Evolutionary conservation across 2,797 vertebrate genomes (phyloP).

Genomic region (Sebastes taczanowskii): DNA sequence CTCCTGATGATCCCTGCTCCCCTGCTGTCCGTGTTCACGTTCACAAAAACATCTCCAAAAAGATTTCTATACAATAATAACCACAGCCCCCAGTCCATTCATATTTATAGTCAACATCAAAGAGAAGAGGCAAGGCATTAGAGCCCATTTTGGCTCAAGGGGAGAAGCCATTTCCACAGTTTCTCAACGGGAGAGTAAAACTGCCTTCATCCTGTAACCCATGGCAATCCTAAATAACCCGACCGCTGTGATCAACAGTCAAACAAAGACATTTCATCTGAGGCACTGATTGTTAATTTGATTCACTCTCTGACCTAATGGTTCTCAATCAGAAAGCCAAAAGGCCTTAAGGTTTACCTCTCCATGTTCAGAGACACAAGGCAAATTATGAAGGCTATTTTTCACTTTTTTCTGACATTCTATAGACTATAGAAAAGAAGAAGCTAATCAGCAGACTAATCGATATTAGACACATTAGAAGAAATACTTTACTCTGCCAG

Average conservation of each 20-base stretch:
- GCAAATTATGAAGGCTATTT: background rate
- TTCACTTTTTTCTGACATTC: background rate
- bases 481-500: background rate
- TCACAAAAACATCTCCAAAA: conserved; percentile 55
- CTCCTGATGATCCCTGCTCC: conserved; percentile 26
- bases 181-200: conserved; percentile 52
- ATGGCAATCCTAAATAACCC: conserved; percentile 55
- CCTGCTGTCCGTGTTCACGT: conserved; percentile 51
- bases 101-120: conserved; percentile 79
- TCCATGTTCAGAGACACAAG: conserved; percentile 29
- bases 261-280: conserved; percentile 72
- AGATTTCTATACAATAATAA: conserved; percentile 66
- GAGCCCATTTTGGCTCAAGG: conserved; percentile 69
- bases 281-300: conserved; percentile 74
- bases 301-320: conserved; percentile 73
- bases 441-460: background rate
- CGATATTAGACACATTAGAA: background rate
- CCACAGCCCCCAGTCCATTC: conserved; percentile 61
- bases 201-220: conserved; percentile 59
- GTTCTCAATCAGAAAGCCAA: conserved; percentile 62
- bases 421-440: background rate
- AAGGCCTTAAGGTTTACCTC: conserved; percentile 49
- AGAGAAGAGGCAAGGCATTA: conserved; percentile 66
- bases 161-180: conserved; percentile 66
- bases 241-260: conserved; percentile 61